Conservation (phyloP, 2,797 vertebrate species). For the Pteropus rufus region DNA sequence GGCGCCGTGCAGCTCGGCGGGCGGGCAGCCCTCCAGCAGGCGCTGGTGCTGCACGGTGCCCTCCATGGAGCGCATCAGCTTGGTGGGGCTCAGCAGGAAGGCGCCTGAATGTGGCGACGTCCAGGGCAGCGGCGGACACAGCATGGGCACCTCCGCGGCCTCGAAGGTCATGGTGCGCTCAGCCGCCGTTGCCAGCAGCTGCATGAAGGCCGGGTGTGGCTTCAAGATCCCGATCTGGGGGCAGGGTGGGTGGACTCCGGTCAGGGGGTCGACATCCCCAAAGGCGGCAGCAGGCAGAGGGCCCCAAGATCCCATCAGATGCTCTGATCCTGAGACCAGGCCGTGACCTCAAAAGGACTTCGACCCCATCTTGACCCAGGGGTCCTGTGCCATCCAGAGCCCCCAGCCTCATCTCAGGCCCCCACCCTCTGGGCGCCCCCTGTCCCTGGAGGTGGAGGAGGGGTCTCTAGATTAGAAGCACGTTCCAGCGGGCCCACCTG, state of each 20-base stretch:
- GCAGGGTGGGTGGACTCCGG: accelerated
- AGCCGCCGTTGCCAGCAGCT: slow-evolving; percentile 86
- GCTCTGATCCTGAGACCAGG: background rate
- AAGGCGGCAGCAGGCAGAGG: accelerated
- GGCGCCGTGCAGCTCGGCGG: slow-evolving; percentile 83
- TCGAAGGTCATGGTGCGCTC: slow-evolving; percentile 92
- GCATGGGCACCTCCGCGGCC: slow-evolving; percentile 91
- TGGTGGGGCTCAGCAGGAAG: slow-evolving; percentile 90
- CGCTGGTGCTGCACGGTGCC: slow-evolving; percentile 89
- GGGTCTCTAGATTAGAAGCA: background rate
- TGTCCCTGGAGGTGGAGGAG: background rate
- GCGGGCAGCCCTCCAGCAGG: slow-evolving; percentile 85
- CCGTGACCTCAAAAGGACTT: background rate
- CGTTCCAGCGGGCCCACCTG: slow-evolving; percentile 84
- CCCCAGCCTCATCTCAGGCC: background rate
- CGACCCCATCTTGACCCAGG: accelerated
- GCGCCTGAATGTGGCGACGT: slow-evolving; percentile 86
- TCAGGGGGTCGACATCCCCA: accelerated
- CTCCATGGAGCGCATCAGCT: slow-evolving; percentile 90
- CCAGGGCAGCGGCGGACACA: slow-evolving; percentile 95
- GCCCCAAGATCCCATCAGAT: background rate
- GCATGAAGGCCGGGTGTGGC: slow-evolving; percentile 91
- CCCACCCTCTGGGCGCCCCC: background rate
- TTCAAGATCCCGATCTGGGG: slow-evolving; percentile 93
- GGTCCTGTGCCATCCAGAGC: background rate